Conservation (phyloP, 2,113 vertebrate genomes). For the Sarotherodon lohbergeri region DNA sequence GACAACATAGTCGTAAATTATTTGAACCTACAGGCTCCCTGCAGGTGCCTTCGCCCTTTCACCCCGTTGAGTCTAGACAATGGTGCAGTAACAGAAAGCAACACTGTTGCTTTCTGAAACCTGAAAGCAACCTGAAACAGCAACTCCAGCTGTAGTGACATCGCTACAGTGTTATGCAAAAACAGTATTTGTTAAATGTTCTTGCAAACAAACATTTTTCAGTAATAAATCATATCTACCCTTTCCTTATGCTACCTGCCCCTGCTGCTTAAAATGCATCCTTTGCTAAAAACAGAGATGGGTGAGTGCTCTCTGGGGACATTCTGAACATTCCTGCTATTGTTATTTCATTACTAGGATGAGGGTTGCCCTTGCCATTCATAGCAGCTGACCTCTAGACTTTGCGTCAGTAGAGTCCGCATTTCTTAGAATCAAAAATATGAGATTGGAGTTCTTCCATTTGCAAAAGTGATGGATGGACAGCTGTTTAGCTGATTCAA, state of each 20-base stretch:
- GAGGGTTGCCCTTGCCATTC: conserved; percentile 54
- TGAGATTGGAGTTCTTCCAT: neutral
- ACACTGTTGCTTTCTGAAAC: neutral
- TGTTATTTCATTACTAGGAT: conserved; percentile 65
- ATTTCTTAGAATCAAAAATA: neutral
- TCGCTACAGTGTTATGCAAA: neutral
- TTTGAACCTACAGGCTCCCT: neutral
- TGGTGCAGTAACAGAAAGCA: neutral
- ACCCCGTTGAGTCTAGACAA: neutral
- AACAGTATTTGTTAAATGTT: neutral
- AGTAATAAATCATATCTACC: neutral
- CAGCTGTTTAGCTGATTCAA: neutral
- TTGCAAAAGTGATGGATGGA: neutral
- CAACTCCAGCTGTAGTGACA: neutral
- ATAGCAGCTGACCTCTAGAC: conserved; percentile 53
- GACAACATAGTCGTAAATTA: conserved; percentile 9
- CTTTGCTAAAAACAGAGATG: neutral
- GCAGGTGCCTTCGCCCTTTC: conserved; percentile 17
- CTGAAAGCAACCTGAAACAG: neutral
- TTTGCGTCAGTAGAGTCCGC: conserved; percentile 1
- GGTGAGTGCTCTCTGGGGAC: conserved; percentile 32
- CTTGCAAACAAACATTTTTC: neutral
- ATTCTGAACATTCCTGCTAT: conserved; percentile 68
- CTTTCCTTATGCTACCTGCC: neutral
- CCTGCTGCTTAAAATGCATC: neutral